phyloP scores from a whole-genome alignment of 2,113 vertebrate genomes.

The Apodemus sylvaticus region DNA sequence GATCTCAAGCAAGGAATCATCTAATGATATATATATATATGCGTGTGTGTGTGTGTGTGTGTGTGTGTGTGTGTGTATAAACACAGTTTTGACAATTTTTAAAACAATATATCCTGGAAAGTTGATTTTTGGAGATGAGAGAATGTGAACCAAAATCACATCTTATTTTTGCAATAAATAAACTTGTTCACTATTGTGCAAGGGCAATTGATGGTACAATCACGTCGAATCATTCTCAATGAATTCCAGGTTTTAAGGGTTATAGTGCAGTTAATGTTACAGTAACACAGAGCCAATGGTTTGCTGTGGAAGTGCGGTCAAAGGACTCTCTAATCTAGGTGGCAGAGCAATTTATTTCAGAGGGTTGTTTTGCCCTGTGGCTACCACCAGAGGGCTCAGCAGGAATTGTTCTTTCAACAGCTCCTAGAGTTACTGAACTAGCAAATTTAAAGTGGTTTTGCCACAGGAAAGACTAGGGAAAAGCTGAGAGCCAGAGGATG shows the following conservation, averaged over 20 bases:
- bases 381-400: constrained; percentile 48
- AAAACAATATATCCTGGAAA: not conserved
- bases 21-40: not conserved
- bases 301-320: not conserved
- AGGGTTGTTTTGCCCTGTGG: not conserved
- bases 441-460: constrained; percentile 8
- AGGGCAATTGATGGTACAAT: not conserved
- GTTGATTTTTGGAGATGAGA: not conserved
- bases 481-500: not conserved
- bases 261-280: not conserved
- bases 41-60: not conserved
- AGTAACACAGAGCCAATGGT: not conserved
- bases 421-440: not conserved
- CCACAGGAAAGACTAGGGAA: not conserved
- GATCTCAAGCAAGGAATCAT: not conserved
- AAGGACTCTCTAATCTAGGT: not conserved
- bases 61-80: not conserved
- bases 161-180: not conserved
- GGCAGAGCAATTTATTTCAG: not conserved
- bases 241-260: not conserved
- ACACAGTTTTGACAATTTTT: not conserved
- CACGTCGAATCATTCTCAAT: not conserved
- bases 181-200: not conserved
- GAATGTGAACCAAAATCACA: not conserved
- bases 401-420: constrained; percentile 6